Base-by-base conservation (phyloP, 2,888 invertebrate genomes). In the Drosophila neonasuta region DNA sequence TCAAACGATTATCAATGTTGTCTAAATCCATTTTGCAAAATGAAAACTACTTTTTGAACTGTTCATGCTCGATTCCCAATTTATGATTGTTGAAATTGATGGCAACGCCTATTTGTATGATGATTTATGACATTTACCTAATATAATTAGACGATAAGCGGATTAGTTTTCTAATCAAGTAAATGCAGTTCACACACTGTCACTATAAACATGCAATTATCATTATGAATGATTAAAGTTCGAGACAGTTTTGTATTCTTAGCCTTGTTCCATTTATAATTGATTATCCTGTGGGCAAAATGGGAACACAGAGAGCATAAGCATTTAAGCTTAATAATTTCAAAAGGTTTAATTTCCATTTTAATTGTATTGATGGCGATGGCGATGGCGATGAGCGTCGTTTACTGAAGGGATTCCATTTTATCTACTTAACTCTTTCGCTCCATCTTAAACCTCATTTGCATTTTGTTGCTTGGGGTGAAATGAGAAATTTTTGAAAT, bases 281-380 rank as follows among this genome's bases (percentile, higher is more conserved):
- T 86, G 77, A 85, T 81, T 79, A 71, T 79, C 59, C 77, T 81
- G 66, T 79, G 74, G 77, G 70, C 63, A 8, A 56, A 67, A 52
- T 42, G 57, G 63, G 65, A 79, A 67, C 66, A 41, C 13, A 39
- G 29, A 46, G 10, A 13, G 44, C 36, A 52, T 77, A 67, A 80
- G 54, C 67, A 54, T 67, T 70, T 79, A 63, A 68, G 71, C 79
- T 51, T 66, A 66, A 66, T 69, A 59, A 76, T 68, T 61, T 49
- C 64, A 60, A 68, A 70, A 59, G 65, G 57, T 58, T 73, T 77
- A 63, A 79, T 68, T 57, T 61, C 60, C 61, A 66, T 74, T 74
- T 67, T 59, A 71, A 70, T 70, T 70, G 60, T 59, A 50, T 44
- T 59, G 60, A 75, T 55, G 46, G 46, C 48, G 55, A 65, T 55